Evolutionary conservation across 2,888 invertebrate genomes (phyloP), one percentile per base, ranked within the genome.

Genomic region (Agrotis ipsilon): DNA sequence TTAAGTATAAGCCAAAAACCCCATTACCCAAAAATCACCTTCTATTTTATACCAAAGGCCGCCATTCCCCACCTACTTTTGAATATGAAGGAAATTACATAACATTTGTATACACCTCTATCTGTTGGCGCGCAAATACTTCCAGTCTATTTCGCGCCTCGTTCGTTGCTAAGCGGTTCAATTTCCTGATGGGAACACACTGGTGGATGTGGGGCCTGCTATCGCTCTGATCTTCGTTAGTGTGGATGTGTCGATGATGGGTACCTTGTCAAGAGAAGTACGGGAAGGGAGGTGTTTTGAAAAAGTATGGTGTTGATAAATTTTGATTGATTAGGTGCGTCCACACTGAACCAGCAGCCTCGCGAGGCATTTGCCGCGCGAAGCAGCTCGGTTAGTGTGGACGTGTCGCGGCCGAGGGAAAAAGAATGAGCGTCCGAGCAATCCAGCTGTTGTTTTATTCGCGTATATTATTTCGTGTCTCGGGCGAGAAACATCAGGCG

Each of bases 171-270:
- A 81, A 84, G 78, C 81, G 81, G 75, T 78, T 57, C 83, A 84
- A 84, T 84, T 84, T 84, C 84, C 84, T 81, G 79, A 65, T 68
- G 71, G 73, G 78, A 84, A 84, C 78, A 83, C 68, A 78, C 72
- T 75, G 62, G 39, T 66, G 45, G 72, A 77, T 72, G 79, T 70
- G 62, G 24, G 43, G 49, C 18, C 27, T 59, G 62, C 24, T 75
- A 80, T 80, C 79, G 45, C 16, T 2, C 24, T 32, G 66, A 79
- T 79, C 75, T 79, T 63, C 24, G 58, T 63, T 70, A 79, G 65
- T 80, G 43, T 67, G 43, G 61, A 68, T 49, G 67, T 79, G 71
- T n/a, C 49, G n/a, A 63, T 49, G 63, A 63, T 59, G 64, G 61
- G 55, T 14, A 55, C 59, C 24, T 16, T 13, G 19, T 6, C 3